These are phyloP conservation scores for Lucinisca nassula DNA, from an alignment of 2,888 invertebrate species.

Conservation along the genomic window DNA sequence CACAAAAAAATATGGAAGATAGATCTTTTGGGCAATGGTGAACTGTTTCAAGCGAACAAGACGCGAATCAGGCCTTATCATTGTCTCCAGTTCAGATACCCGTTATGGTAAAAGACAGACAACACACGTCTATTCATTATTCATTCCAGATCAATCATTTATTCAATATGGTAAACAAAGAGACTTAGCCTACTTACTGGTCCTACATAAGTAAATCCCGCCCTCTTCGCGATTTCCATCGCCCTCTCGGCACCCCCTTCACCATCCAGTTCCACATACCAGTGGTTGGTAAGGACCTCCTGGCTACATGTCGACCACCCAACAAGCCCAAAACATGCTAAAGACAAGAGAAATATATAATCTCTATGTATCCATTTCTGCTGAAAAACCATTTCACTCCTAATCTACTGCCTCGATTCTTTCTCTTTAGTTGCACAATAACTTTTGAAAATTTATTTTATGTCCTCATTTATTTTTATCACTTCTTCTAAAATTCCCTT, in stretches of 20 bases:
- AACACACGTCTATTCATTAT: neutral
- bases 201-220: constrained; percentile 98
- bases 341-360: constrained; percentile 50
- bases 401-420: neutral
- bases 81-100: too few species aligned
- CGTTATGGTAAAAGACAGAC: too few species aligned
- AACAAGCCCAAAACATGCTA: constrained; percentile 49
- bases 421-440: neutral
- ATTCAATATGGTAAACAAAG: constrained; percentile 8
- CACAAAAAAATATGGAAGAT: too few species aligned
- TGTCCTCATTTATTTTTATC: neutral
- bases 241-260: constrained; percentile 93
- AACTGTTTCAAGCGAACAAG: too few species aligned
- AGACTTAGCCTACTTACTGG: constrained; percentile 92
- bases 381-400: constrained; percentile 61
- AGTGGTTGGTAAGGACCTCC: constrained; percentile 97
- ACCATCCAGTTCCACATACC: constrained; percentile 96
- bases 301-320: constrained; percentile 56
- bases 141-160: constrained; percentile 7
- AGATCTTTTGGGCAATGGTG: too few species aligned
- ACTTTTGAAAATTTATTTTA: neutral
- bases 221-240: constrained; percentile 93
- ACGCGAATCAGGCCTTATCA: too few species aligned
- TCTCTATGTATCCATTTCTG: constrained; percentile 48
- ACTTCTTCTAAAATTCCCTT: too few species aligned